These are phyloP conservation scores for Megastigmus dorsalis DNA, from an alignment of 2,888 invertebrate species.

Conservation along the genomic window DNA sequence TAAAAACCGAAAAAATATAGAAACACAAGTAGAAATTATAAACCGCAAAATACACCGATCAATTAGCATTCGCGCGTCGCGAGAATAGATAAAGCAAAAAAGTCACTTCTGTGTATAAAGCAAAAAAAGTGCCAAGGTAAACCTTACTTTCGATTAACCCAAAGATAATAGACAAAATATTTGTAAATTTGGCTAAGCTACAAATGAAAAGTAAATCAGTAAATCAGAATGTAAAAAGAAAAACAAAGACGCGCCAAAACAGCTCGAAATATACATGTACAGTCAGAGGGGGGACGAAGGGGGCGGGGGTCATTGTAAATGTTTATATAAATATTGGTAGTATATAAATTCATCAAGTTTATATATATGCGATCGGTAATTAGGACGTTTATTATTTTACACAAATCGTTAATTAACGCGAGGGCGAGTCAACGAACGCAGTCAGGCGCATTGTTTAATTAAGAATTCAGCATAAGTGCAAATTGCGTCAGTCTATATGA, in stretches of 20 bases:
- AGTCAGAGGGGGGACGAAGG: slow-evolving; percentile 8
- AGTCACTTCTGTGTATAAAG: slow-evolving; percentile 33
- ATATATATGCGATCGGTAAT: slow-evolving; percentile 29
- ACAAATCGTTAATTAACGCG: slow-evolving; percentile 44
- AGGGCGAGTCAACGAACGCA: slow-evolving; percentile 50
- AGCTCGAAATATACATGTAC: slow-evolving; percentile 21
- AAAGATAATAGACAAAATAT: slow-evolving; percentile 1
- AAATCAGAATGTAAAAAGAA: background rate
- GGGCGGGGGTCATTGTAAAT: too few relatives aligned
- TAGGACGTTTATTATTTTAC: slow-evolving; percentile 36
- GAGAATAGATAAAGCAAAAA: background rate
- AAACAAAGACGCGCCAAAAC: slow-evolving; percentile 43
- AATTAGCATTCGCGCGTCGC: slow-evolving; percentile 15
- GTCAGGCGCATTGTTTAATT: background rate
- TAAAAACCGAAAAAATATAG: background rate
- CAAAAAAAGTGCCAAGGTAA: slow-evolving; percentile 35
- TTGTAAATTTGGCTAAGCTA: slow-evolving; percentile 31
- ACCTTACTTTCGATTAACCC: background rate
- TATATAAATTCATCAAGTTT: slow-evolving; percentile 19
- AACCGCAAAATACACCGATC: slow-evolving; percentile 7
- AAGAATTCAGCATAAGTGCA: too few relatives aligned
- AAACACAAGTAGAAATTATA: slow-evolving; percentile 13
- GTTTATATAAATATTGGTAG: slow-evolving; percentile 20
- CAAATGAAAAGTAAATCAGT: background rate
- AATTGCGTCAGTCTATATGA: too few relatives aligned